Percentiles rank a stretch among this genome's conserved stretches.
Evolutionary conservation across 1,140 invertebrate species (phyloP).

Genomic region (Caenorhabditis latens): DNA sequence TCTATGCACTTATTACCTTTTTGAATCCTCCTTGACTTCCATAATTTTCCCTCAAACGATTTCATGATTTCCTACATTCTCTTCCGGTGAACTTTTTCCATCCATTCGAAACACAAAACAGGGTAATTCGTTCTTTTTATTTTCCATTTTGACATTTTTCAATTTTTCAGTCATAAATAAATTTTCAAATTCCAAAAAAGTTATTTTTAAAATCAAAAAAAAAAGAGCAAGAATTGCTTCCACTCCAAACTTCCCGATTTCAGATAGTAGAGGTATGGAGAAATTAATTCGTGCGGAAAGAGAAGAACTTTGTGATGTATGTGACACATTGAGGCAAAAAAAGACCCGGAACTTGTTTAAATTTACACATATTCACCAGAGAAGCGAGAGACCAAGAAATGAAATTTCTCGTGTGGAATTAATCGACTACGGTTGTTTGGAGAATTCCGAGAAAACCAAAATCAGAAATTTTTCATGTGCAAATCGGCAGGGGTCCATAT

Average conservation of each 20-base stretch:
- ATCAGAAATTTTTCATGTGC: no score
- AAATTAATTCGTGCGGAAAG: conserved; percentile 48
- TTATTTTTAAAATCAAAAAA: not conserved
- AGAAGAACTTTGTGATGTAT: conserved; percentile 9
- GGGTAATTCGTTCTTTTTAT: conserved; percentile 34
- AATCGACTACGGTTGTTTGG: not conserved
- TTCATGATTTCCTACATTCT: conserved; percentile 38
- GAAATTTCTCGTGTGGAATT: not conserved
- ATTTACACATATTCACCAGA: not conserved
- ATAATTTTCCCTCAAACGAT: not conserved
- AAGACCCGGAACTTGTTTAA: conserved; percentile 44
- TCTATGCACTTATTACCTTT: conserved; percentile 17
- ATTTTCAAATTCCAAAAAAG: not conserved
- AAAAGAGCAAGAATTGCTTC: not conserved
- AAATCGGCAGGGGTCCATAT: no score
- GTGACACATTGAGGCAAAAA: not conserved
- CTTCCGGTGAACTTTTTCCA: conserved; percentile 24
- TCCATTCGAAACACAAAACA: conserved; percentile 41
- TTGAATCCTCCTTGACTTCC: not conserved
- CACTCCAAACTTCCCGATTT: conserved; percentile 42
- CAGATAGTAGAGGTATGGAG: not conserved
- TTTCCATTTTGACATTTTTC: not conserved
- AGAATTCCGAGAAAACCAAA: not conserved
- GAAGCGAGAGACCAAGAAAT: not conserved
- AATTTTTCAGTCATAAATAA: not conserved